These are phyloP conservation scores for Platyscapa corneri DNA, from an alignment of 1,140 invertebrate genomes.

Conservation along the genomic window DNA sequence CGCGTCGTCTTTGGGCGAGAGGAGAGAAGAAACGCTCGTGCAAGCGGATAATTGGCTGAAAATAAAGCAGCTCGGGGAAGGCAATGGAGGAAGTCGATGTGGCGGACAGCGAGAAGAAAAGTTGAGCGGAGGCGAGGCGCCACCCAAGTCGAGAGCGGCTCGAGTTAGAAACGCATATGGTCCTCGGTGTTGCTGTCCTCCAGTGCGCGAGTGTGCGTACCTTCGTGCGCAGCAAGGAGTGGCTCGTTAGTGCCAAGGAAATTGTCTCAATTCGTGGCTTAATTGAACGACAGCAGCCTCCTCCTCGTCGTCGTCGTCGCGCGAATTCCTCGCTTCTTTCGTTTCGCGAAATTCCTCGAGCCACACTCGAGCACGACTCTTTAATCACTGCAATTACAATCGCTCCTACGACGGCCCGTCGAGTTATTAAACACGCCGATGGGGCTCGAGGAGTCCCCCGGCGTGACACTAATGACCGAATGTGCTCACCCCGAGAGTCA, in stretches of 20 bases:
- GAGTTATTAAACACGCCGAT: not conserved
- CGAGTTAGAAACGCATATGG: not conserved
- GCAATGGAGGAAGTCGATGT: not conserved
- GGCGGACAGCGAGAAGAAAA: not conserved
- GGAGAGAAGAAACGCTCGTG: not conserved
- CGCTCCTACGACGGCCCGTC: not conserved
- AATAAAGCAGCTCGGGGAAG: conserved; percentile 21
- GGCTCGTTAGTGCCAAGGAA: conserved; percentile 42
- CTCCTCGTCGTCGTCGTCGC: not conserved
- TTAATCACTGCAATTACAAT: conserved; percentile 25
- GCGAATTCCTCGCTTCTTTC: not conserved
- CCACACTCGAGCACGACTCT: not conserved
- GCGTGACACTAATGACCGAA: not conserved
- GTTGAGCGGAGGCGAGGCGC: not conserved
- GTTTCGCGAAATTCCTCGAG: not conserved
- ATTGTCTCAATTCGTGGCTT: conserved; percentile 35
- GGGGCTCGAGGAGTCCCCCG: not conserved
- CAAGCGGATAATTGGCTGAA: conserved; percentile 39
- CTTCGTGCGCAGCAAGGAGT: not conserved
- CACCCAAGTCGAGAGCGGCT: conserved; percentile 19
- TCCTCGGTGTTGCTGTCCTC: not conserved
- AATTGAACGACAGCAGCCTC: not conserved
- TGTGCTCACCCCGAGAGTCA: not conserved
- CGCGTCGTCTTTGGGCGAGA: not conserved
- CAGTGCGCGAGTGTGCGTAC: too few relatives aligned